Conservation (phyloP, 2,113 vertebrate genomes). For the Candoia aspera region DNA sequence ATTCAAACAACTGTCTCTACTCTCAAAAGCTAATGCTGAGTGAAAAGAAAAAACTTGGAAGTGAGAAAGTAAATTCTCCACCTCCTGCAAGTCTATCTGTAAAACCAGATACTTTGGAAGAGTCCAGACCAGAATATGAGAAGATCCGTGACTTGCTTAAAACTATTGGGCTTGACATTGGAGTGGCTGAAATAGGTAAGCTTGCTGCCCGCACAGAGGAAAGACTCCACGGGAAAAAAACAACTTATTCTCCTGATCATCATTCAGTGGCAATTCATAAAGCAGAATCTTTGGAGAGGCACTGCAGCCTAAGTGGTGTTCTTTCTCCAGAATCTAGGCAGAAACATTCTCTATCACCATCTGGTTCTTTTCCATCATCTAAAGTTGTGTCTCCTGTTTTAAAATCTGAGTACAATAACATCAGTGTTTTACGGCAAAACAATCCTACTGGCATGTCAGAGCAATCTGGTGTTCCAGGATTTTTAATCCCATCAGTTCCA, state of each 20-base stretch:
- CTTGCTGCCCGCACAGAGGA: constrained; percentile 91
- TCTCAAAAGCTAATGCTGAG: constrained; percentile 61
- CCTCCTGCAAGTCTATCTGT: constrained; percentile 56
- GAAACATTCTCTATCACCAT: constrained; percentile 69
- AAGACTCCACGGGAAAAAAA: constrained; percentile 89
- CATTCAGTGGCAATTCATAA: constrained; percentile 62
- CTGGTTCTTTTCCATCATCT: constrained; percentile 60
- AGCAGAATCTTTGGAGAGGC: constrained; percentile 64
- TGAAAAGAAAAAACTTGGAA: constrained; percentile 55
- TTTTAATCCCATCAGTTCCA: constrained; percentile 68
- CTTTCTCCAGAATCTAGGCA: constrained; percentile 76
- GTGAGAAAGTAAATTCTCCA: constrained; percentile 62
- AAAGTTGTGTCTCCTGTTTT: constrained; percentile 55
- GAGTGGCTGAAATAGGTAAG: constrained; percentile 87
- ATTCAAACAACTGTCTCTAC: constrained; percentile 65
- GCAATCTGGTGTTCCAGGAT: constrained; percentile 63
- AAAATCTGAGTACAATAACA: constrained; percentile 65
- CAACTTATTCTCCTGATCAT: constrained; percentile 64
- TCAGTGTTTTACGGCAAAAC: constrained; percentile 57
- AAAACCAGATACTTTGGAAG: constrained; percentile 68
- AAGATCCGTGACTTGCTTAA: constrained; percentile 95
- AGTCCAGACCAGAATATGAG: constrained; percentile 78
- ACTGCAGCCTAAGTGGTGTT: constrained; percentile 69
- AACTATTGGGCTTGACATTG: constrained; percentile 93
- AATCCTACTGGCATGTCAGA: constrained; percentile 54